Base-by-base conservation (phyloP, 37 sponge, comb jelly and placozoan species). In the Ianthella basta region DNA sequence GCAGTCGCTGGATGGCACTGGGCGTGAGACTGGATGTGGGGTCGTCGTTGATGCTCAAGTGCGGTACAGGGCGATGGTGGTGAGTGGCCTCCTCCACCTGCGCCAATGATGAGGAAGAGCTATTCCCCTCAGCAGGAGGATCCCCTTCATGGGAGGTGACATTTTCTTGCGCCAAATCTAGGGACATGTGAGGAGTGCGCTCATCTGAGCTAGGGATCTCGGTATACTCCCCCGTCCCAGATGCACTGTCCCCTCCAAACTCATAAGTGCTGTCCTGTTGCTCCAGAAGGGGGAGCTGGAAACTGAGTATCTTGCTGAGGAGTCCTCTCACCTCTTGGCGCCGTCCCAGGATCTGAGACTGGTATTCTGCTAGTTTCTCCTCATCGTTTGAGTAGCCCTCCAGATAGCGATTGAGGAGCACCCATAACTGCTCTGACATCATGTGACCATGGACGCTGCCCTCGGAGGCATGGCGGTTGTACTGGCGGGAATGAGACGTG, bases 181-280 rank as follows among this genome's bases (percentile, higher is more conserved):
- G 8, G 70, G 70, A 69, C 29, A 34, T 30, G 29, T 69, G 35
- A 2, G 70, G 70, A 6, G 70, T 69, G 70, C 33, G 70, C 4
- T 69, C 70, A 30, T 35, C 34, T 18, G 29, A 18, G 35, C 70
- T 35, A 35, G 70, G 70, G 70, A 69, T 69, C 70, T 69, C 70
- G 35, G 29, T 30, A 33, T 69, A 69, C 35, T 35, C 70, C 18
- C 34, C 34, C 6, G 33, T 69, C 10, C n/a, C n/a, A 35, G 70
- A 13, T 33, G 4, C 33, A 69, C 50, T 8, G 6, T 44, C 50
- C 3, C 33, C 10, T 33, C 19, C 27, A 4, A 30, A 69, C 70
- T 18, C 34, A 32, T n/a, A 32, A 2, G 29, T 35, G 18, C 18
- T 30, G 29, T 69, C 70, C 18, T 18, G 34, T 6, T 1, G 33